Evolutionary conservation across 2,113 vertebrate species (phyloP).

Genomic region (Prochilodus magdalenae): DNA sequence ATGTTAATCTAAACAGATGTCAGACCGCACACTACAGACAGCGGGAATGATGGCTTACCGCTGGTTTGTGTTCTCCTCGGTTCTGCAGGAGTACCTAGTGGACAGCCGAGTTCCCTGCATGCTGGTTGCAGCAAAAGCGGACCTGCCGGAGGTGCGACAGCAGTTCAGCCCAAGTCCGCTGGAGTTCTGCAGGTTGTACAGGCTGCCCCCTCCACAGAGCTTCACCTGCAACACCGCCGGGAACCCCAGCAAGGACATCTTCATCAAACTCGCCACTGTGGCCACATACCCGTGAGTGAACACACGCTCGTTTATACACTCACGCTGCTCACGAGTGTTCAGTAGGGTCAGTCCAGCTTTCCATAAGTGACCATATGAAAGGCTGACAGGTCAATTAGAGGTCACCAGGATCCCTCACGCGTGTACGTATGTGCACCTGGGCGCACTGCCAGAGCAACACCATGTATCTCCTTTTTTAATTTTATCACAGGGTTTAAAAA

Average conservation of each 20-base stretch:
- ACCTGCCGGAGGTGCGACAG: conserved; percentile 92
- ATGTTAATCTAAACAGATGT: not conserved
- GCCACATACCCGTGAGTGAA: conserved; percentile 97
- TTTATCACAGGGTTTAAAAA: too few relatives aligned
- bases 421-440: too few relatives aligned
- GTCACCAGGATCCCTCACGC: too few relatives aligned
- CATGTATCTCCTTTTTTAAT: too few relatives aligned
- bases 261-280: conserved; percentile 94
- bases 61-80: too few relatives aligned
- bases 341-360: too few relatives aligned
- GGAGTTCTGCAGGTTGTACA: conserved; percentile 95
- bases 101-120: conserved; percentile 94
- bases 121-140: conserved; percentile 92
- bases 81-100: conserved; percentile 91
- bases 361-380: not conserved
- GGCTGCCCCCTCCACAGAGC: conserved; percentile 95
- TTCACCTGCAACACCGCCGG: conserved; percentile 89
- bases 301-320: not conserved
- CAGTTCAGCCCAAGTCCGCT: conserved; percentile 86
- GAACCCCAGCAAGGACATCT: conserved; percentile 89
- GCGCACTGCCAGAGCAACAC: too few relatives aligned
- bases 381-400: too few relatives aligned
- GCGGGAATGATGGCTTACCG: too few relatives aligned
- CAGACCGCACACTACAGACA: not conserved
- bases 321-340: too few relatives aligned